phyloP scores from a whole-genome alignment of 2,888 invertebrate genomes.

The Stomorhina lunata region DNA sequence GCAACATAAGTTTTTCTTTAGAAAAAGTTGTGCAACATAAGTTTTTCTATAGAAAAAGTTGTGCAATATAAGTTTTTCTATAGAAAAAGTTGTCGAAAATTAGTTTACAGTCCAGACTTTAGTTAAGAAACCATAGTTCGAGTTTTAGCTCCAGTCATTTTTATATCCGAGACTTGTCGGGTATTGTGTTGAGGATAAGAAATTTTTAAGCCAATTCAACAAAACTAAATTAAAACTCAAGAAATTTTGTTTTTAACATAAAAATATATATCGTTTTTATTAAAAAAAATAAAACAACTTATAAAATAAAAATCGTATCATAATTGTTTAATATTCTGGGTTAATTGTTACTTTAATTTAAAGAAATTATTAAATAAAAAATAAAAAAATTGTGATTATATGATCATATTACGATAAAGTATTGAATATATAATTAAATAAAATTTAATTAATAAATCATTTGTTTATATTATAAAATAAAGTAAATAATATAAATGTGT shows the following conservation, averaged over 20 bases:
- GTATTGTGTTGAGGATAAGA: background rate
- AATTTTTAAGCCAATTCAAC: background rate
- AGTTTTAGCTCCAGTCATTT: no score
- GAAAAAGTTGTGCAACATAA: no score
- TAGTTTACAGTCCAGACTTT: no score
- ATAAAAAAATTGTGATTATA: conserved; percentile 50
- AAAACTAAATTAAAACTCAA: conserved; percentile 23
- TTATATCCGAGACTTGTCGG: no score
- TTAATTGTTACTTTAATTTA: conserved; percentile 40
- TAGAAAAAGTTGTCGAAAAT: no score
- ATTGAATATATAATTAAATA: conserved; percentile 6
- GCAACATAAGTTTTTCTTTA: no score
- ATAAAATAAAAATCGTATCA: conserved; percentile 56
- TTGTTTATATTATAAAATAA: conserved; percentile 20
- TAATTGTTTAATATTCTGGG: conserved; percentile 37
- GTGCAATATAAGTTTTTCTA: no score
- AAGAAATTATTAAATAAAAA: conserved; percentile 44
- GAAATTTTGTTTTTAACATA: conserved; percentile 52
- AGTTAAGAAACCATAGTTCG: no score
- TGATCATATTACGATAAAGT: conserved; percentile 23
- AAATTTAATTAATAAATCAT: background rate
- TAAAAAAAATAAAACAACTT: conserved; percentile 57
- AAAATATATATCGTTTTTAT: conserved; percentile 60
- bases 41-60: no score
- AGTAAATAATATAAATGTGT: conserved; percentile 40